Evolutionary conservation across 1,140 invertebrate species (phyloP).

Genomic region (Zophobas atratus): DNA sequence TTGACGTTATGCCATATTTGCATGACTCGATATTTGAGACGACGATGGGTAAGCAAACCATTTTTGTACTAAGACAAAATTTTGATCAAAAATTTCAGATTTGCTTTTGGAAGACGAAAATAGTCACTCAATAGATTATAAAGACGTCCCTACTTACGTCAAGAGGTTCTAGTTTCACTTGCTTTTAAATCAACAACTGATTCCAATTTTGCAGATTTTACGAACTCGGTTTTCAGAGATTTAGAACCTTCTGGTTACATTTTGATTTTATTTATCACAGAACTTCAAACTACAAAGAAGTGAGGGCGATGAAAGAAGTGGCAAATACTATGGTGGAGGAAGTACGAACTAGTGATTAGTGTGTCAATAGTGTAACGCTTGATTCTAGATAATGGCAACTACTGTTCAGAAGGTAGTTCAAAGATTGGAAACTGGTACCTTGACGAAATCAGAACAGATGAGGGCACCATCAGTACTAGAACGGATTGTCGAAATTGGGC

Average conservation of each 20-base stretch:
- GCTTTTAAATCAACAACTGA: neutral
- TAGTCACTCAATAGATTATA: conserved; percentile 46
- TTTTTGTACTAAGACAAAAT: neutral
- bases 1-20: conserved; percentile 49
- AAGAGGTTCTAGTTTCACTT: conserved; percentile 21
- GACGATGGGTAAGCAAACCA: conserved; percentile 47
- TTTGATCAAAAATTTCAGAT: conserved; percentile 32
- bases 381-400: conserved; percentile 40
- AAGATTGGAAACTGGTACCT: conserved; percentile 35
- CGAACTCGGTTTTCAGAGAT: conserved; percentile 16
- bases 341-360: conserved; percentile 14
- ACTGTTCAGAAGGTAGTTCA: conserved; percentile 36
- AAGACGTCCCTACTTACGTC: conserved; percentile 43
- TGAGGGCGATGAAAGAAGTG: conserved; percentile 19
- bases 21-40: conserved; percentile 49
- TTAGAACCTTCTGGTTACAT: conserved; percentile 46
- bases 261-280: conserved; percentile 37
- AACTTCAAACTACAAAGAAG: conserved; percentile 39
- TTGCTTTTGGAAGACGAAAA: conserved; percentile 50
- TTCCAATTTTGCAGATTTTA: conserved; percentile 1
- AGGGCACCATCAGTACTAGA: conserved; percentile 51
- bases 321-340: conserved; percentile 20
- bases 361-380: neutral
- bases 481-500: conserved; percentile 21
- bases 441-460: neutral